Evolutionary conservation across 2,888 invertebrate genomes (phyloP), one percentile per base, ranked within the genome.

Genomic region (Philereme vetulata): DNA sequence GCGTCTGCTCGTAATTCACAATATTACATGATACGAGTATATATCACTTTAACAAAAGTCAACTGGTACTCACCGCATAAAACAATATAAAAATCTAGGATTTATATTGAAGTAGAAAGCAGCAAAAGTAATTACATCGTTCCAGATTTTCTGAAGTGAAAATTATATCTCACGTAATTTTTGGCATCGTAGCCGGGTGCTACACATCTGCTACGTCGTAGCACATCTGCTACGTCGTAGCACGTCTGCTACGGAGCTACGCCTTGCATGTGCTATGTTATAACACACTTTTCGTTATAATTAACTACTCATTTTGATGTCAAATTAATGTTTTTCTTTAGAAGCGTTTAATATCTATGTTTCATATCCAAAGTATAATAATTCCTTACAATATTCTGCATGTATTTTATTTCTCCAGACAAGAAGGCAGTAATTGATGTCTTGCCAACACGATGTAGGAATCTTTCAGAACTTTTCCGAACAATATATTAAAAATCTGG

Each of bases 201-300:
- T 65, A 66, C 64, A 63, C 68, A 67, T 64, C 70, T 68, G 68
- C 62, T 66, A 51, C 58, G 58, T 35, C 63, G 72, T 70, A 74
- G 65, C 68, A 71, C 67, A 72, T 71, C 66, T 63, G 74, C 70
- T 73, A 73, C 76, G 50, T 35, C 63, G 72, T 70, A 74, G 65
- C 68, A 71, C 67, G 70, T 71, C 66, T 63, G 74, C 70, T 73
- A 73, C 76, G 64, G 51, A 62, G 64, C 54, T 61, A 64, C 64
- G 66, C 60, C 48, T 53, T 57, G 64, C 62, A 63, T 61, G 56
- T 60, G 61, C 60, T n/a, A n/a, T n/a, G n/a, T n/a, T n/a, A n/a
- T n/a, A n/a, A n/a, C n/a, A n/a, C n/a, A n/a, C n/a, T n/a, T n/a
- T n/a, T n/a, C n/a, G n/a, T n/a, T n/a, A n/a, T n/a, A n/a, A n/a